Percentiles rank a stretch among this genome's conserved stretches.
These are phyloP conservation scores for Chelonus formosanus DNA, from an alignment of 2,888 invertebrate species.

Conservation along the genomic window DNA sequence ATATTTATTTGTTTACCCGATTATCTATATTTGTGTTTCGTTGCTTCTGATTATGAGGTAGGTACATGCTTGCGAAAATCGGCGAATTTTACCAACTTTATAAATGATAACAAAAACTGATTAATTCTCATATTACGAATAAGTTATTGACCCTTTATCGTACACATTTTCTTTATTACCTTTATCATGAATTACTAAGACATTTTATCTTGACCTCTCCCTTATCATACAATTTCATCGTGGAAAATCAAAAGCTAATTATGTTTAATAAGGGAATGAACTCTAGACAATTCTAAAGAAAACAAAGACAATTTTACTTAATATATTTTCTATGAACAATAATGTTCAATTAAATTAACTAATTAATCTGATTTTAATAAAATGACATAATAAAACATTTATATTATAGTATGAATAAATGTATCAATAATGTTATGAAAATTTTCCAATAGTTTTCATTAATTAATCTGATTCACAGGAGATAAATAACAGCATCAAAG, in stretches of 20 bases:
- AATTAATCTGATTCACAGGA: too few species aligned
- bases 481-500: too few species aligned
- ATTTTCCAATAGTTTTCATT: too few species aligned
- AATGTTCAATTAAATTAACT: too few species aligned
- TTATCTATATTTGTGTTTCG: slow-evolving; percentile 51
- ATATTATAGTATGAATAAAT: too few species aligned
- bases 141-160: slow-evolving; percentile 44
- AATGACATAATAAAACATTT: too few species aligned
- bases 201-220: slow-evolving; percentile 9
- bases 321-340: too few species aligned
- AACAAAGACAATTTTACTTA: too few species aligned
- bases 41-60: slow-evolving; percentile 33
- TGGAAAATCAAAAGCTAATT: slow-evolving; percentile 30
- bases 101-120: slow-evolving; percentile 1
- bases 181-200: not conserved
- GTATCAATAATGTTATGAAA: too few species aligned
- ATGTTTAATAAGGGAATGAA: slow-evolving; percentile 4
- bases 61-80: slow-evolving; percentile 1
- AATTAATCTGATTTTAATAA: too few species aligned
- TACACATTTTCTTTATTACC: slow-evolving; percentile 24
- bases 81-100: not conserved
- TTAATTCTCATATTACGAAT: not conserved
- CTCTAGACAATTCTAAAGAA: not conserved
- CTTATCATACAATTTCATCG: slow-evolving; percentile 6
- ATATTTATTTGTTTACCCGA: slow-evolving; percentile 62